phyloP scores from a whole-genome alignment of 2,888 invertebrate genomes.

The Tachystola acroxantha region DNA sequence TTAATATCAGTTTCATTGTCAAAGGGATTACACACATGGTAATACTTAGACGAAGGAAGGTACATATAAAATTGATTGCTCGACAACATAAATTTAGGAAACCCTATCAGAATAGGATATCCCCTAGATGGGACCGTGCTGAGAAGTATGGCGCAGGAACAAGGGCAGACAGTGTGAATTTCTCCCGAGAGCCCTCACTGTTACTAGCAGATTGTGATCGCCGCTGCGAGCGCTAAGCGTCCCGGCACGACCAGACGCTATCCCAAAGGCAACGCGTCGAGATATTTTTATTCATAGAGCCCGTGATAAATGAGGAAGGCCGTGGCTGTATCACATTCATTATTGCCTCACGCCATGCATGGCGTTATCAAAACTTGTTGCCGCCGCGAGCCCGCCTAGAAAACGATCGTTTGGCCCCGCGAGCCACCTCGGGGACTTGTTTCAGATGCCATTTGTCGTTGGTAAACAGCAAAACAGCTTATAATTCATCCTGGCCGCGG shows the following conservation, averaged over 20 bases:
- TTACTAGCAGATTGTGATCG: conserved; percentile 59
- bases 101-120: conserved; percentile 3
- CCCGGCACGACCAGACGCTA: conserved; percentile 60
- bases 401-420: conserved; percentile 44
- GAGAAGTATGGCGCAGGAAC: conserved; percentile 38
- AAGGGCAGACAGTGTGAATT: conserved; percentile 41
- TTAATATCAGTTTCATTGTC: no score
- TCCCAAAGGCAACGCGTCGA: conserved; percentile 59
- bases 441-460: conserved; percentile 58
- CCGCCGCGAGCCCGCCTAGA: conserved; percentile 49
- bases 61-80: background rate
- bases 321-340: conserved; percentile 69
- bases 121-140: conserved; percentile 16
- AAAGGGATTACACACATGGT: no score
- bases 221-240: conserved; percentile 51
- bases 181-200: conserved; percentile 55
- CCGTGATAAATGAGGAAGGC: conserved; percentile 69
- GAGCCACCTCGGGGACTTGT: conserved; percentile 55
- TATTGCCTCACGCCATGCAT: conserved; percentile 63
- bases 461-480: conserved; percentile 53
- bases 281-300: conserved; percentile 73
- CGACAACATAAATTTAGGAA: conserved; percentile 7
- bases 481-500: conserved; percentile 51
- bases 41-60: no score
- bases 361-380: conserved; percentile 73